Evolutionary conservation across 2,113 vertebrate species (phyloP).

Genomic region (Indicator indicator): DNA sequence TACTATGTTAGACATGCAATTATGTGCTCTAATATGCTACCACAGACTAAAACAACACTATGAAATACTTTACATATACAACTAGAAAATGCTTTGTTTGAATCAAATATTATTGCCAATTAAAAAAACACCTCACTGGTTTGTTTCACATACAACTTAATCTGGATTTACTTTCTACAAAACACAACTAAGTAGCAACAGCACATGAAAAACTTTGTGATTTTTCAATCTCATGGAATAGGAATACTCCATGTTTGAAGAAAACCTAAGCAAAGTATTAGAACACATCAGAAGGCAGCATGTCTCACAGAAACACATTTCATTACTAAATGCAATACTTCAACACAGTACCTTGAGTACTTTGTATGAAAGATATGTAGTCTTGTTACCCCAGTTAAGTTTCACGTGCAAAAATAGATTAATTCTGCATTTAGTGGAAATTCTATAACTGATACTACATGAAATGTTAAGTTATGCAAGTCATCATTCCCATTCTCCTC

Average conservation of each 20-base stretch:
- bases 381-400: not conserved
- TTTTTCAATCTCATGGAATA: not conserved
- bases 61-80: accelerated
- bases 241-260: not conserved
- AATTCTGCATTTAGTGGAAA: not conserved
- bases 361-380: not conserved
- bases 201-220: not conserved
- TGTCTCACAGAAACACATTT: not conserved
- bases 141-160: not conserved
- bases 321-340: not conserved
- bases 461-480: no score
- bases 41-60: not conserved
- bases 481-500: not conserved
- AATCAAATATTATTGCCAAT: not conserved
- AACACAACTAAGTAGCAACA: not conserved
- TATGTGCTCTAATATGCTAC: not conserved
- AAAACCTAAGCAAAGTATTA: not conserved
- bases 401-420: not conserved
- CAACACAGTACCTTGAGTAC: not conserved
- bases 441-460: not conserved
- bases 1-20: not conserved
- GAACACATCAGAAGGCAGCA: not conserved
- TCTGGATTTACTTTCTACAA: not conserved
- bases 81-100: not conserved
- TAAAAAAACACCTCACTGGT: not conserved